Evolutionary conservation across 2,797 vertebrate species (phyloP).

Genomic region (Acanthurus leucopareius): DNA sequence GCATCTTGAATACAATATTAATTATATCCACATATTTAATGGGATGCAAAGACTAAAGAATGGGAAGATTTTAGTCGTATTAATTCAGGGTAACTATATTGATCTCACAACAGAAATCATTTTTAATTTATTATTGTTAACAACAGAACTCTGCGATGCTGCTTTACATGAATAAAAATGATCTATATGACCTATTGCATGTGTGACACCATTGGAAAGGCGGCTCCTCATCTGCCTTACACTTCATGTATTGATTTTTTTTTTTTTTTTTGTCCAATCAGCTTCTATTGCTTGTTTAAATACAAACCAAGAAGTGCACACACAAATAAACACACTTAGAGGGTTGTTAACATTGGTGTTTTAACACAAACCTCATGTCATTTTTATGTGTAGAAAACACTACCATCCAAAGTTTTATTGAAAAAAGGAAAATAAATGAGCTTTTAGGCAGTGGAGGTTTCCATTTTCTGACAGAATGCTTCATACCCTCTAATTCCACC

Average conservation of each 20-base stretch:
- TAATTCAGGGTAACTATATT: background rate
- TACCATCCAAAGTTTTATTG: background rate
- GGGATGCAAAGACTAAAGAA: background rate
- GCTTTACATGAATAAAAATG: background rate
- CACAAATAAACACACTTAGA: background rate
- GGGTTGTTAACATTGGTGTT: background rate
- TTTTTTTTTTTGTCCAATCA: slow-evolving; percentile 11
- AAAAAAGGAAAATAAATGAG: slow-evolving; percentile 8
- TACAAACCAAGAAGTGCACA: background rate
- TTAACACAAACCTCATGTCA: background rate
- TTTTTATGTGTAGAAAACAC: slow-evolving; percentile 15
- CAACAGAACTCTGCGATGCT: background rate
- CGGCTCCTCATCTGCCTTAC: background rate
- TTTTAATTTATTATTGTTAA: background rate
- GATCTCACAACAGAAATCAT: background rate
- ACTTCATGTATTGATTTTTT: slow-evolving; percentile 18
- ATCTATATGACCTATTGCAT: background rate
- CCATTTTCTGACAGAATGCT: slow-evolving; percentile 9
- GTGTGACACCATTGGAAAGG: too few relatives aligned
- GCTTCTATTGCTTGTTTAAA: background rate
- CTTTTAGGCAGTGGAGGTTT: slow-evolving; percentile 15
- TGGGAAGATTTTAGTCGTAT: background rate
- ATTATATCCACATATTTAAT: background rate
- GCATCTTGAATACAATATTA: slow-evolving; percentile 2
- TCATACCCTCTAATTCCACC: slow-evolving; percentile 9